Evolutionary conservation across 2,797 vertebrate genomes (phyloP).

Genomic region (Hemibagrus guttatus): DNA sequence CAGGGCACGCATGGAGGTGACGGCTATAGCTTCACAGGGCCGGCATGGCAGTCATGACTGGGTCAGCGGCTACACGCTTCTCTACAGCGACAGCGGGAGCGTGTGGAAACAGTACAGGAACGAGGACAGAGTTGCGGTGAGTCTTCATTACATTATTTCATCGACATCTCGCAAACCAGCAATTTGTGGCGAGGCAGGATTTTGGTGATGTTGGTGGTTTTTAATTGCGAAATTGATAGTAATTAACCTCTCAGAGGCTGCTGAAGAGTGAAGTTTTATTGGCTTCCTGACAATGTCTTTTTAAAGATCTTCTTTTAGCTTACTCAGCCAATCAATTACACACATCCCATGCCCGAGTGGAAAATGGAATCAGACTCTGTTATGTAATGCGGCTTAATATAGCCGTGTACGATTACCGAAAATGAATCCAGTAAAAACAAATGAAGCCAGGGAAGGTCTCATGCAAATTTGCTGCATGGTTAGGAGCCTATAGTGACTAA

Average conservation of each 20-base stretch:
- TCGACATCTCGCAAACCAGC: slow-evolving; percentile 27
- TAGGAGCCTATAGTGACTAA: neutral
- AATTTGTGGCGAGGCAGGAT: slow-evolving; percentile 23
- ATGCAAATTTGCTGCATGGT: slow-evolving; percentile 12
- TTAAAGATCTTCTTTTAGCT: slow-evolving; percentile 37
- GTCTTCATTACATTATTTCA: slow-evolving; percentile 53
- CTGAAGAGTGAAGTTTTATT: slow-evolving; percentile 23
- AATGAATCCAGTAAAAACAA: slow-evolving; percentile 8
- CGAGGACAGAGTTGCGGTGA: slow-evolving; percentile 88
- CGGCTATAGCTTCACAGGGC: slow-evolving; percentile 90
- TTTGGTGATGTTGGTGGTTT: slow-evolving; percentile 17
- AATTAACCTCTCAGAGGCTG: slow-evolving; percentile 25
- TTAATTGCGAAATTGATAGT: slow-evolving; percentile 38
- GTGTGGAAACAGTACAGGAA: slow-evolving; percentile 91
- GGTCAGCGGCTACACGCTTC: slow-evolving; percentile 87
- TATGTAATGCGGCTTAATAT: slow-evolving; percentile 16
- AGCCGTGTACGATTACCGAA: neutral
- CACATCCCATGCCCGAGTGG: slow-evolving; percentile 25
- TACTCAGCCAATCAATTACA: slow-evolving; percentile 49
- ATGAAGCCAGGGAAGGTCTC: neutral
- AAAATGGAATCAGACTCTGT: slow-evolving; percentile 18
- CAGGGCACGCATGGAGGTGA: slow-evolving; percentile 88
- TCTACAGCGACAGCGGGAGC: slow-evolving; percentile 91
- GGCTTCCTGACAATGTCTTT: slow-evolving; percentile 27
- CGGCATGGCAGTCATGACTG: slow-evolving; percentile 91